Percentiles rank a stretch among this genome's conserved stretches.
These are phyloP conservation scores for Adelognathus sp. DNA, from an alignment of 2,888 invertebrate genomes.

Conservation along the genomic window DNA sequence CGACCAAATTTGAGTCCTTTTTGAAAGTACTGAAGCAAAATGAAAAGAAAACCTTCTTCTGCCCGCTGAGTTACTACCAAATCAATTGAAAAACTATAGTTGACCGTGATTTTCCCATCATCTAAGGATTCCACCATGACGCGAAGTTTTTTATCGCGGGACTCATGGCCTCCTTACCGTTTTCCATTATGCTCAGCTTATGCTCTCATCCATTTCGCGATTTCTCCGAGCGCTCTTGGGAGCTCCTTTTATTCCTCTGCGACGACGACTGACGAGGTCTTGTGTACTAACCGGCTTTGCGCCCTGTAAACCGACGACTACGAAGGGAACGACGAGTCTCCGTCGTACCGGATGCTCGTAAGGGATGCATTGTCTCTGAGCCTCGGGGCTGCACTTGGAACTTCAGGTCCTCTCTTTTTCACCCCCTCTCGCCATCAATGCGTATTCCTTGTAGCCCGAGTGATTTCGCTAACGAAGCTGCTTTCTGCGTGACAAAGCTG, in stretches of 20 bases:
- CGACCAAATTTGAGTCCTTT: no score
- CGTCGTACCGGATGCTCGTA: slow-evolving; percentile 47
- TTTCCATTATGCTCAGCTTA: no score
- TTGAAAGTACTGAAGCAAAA: no score
- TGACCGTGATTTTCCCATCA: no score
- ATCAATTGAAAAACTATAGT: no score
- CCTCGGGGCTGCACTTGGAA: slow-evolving; percentile 10
- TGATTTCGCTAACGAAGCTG: slow-evolving; percentile 42
- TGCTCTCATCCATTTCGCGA: slow-evolving; percentile 10
- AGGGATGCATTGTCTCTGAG: slow-evolving; percentile 44
- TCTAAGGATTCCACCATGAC: no score
- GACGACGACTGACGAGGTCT: slow-evolving; percentile 1
- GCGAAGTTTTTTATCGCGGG: no score
- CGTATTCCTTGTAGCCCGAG: background rate
- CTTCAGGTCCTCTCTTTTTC: background rate
- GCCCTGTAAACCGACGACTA: slow-evolving; percentile 34
- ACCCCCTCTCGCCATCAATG: background rate
- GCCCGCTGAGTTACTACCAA: no score
- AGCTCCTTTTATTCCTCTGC: background rate
- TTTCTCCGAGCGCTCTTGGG: background rate
- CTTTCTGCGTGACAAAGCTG: background rate
- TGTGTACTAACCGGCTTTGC: slow-evolving; percentile 35
- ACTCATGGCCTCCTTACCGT: no score
- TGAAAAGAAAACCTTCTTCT: no score
- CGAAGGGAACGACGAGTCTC: slow-evolving; percentile 1